Base-by-base conservation (phyloP, 1,140 invertebrate genomes). In the Drosophila tristis region DNA sequence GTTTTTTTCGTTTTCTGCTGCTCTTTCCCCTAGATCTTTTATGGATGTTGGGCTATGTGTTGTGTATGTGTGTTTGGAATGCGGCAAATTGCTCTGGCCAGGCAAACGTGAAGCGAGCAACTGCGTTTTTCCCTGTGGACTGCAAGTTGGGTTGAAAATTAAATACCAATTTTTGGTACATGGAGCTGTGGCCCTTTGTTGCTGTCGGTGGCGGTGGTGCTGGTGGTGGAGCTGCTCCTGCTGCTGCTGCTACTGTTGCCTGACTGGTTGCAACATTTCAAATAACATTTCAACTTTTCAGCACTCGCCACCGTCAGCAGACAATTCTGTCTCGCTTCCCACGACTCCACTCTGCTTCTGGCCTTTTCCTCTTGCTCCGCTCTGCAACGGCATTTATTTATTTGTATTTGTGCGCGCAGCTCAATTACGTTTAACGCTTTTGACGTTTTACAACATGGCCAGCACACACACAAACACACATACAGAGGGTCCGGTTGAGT, bases 351-450 rank as follows among this genome's bases (percentile, higher is more conserved):
- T 39, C 48, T 25, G 20, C 26, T 16, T 13, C 15, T 26, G 16
- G 13, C 31, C 8, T 13, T 7, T 7, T 26, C 9, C 13, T 2
- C 31, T 16, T 2, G 11, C 15, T 11, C 43, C 61, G 39, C 45
- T 75, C 64, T 50, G 72, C 73, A 75, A 45, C 59, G 73, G 73
- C 80, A 86, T 87, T 87, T 87, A 87, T 87, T 87, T 87, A 89
- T 87, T 87, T 87, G 84, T 87, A 87, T 89, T 89, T 84, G 84
- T 89, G 75, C 79, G 84, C 79, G 85, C 85, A 89, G 84, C 84
- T 89, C 84, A 89, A 89, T 89, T 89, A 89, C 84, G 79, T 90
- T 89, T 84, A 89, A 90, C 84, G 84, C 85, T 89, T 89, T 89
- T 89, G 84, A 89, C 84, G 84, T 89, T 89, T 89, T 90, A 80